Percentiles rank a stretch among this genome's conserved stretches.
These are phyloP conservation scores for Heterodera filipjevi DNA, from an alignment of 2,888 invertebrate species.

Conservation along the genomic window DNA sequence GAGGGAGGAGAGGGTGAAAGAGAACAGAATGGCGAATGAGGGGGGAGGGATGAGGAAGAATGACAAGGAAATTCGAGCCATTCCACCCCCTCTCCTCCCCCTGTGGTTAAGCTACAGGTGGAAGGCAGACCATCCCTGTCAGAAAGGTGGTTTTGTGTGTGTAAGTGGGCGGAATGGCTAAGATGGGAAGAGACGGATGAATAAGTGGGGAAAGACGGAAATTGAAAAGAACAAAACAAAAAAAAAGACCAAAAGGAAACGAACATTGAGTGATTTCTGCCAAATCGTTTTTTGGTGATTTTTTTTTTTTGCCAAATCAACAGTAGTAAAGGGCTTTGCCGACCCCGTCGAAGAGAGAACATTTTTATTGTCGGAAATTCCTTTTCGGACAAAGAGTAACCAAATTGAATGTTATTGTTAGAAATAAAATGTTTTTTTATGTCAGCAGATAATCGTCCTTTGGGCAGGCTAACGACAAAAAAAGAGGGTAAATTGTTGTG, in stretches of 20 bases:
- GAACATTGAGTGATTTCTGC: too few species aligned
- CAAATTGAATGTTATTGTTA: slow-evolving; percentile 5
- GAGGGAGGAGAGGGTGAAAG: background rate
- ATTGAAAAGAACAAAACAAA: background rate
- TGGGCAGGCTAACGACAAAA: background rate
- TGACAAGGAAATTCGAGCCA: slow-evolving; percentile 6
- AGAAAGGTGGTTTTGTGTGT: background rate
- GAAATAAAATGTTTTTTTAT: background rate
- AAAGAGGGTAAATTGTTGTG: background rate
- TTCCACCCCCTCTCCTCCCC: background rate
- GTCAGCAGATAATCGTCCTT: background rate
- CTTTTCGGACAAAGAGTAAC: background rate
- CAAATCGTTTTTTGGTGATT: background rate
- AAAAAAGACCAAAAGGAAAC: too few species aligned
- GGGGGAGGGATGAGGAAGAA: background rate
- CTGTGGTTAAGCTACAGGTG: background rate
- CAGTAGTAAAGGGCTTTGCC: background rate
- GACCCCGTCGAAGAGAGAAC: background rate
- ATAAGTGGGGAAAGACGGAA: background rate
- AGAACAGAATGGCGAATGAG: background rate
- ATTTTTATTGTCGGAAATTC: background rate
- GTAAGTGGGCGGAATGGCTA: background rate
- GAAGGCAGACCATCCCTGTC: background rate
- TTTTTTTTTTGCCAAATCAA: background rate
- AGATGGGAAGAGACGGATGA: background rate